phyloP scores from a whole-genome alignment of 2,113 vertebrate species.

The human (Homo sapiens) region DNA sequence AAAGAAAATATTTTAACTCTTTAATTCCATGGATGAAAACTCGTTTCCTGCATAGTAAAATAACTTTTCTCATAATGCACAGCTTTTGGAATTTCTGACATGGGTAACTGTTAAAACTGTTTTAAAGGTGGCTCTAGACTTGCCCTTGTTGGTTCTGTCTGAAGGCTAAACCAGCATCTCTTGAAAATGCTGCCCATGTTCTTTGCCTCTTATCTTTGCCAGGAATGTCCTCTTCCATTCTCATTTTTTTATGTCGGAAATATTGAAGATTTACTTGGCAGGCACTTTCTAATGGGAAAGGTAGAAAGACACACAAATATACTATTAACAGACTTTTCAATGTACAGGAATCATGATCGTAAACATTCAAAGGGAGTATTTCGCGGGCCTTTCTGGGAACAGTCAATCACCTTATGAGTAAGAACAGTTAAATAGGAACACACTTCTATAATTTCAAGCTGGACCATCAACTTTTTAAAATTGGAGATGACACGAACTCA shows the following conservation, averaged over 20 bases:
- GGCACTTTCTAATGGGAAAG: neutral
- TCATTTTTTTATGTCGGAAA: conserved; percentile 20
- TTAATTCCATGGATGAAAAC: neutral
- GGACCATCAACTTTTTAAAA: neutral
- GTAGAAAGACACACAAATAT: neutral
- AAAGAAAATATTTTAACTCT: conserved; percentile 8
- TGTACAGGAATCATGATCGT: neutral
- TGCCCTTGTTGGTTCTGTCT: neutral
- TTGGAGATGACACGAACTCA: neutral
- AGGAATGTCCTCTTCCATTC: neutral
- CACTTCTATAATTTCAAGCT: neutral
- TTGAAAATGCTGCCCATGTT: neutral
- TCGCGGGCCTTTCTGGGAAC: neutral
- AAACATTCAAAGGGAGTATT: neutral
- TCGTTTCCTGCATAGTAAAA: neutral
- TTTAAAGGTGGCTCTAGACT: neutral
- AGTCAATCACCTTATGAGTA: neutral
- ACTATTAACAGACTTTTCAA: neutral
- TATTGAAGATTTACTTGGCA: neutral
- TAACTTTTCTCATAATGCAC: neutral
- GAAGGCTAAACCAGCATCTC: neutral
- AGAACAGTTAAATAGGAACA: neutral
- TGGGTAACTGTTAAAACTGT: neutral
- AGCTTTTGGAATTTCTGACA: conserved; percentile 13
- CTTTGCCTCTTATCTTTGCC: neutral